Evolutionary conservation across 1,140 invertebrate genomes (phyloP).

Genomic region (Chironomus striatipennis): DNA sequence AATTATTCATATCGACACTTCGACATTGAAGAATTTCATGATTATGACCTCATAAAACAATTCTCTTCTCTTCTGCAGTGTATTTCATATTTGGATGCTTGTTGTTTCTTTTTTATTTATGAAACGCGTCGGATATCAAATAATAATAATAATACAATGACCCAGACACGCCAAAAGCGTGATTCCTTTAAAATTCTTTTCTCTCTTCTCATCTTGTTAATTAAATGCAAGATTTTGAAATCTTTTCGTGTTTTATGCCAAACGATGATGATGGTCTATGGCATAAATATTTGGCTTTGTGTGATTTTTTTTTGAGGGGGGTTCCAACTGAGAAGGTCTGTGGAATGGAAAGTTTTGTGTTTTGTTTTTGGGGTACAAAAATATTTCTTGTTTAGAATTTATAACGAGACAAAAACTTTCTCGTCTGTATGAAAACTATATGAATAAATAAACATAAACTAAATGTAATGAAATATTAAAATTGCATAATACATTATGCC

Average conservation of each 20-base stretch:
- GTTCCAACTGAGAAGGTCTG: no score
- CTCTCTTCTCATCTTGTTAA: not conserved
- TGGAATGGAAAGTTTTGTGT: no score
- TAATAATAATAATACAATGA: not conserved
- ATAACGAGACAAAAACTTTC: no score
- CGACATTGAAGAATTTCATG: not conserved
- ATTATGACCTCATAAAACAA: not conserved
- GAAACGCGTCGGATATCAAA: not conserved
- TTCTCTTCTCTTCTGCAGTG: not conserved
- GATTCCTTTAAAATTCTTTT: not conserved
- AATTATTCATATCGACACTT: not conserved
- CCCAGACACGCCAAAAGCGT: constrained; percentile 13
- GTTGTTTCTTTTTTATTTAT: not conserved
- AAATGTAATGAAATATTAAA: no score
- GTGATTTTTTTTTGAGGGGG: no score
- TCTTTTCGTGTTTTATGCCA: not conserved
- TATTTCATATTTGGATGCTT: not conserved
- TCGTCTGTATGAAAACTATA: no score
- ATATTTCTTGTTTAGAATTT: no score
- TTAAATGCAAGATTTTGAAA: not conserved
- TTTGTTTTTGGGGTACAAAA: no score
- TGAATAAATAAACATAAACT: no score
- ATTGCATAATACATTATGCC: no score
- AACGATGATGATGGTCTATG: no score
- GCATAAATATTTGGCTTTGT: no score